phyloP scores from a whole-genome alignment of 2,888 invertebrate species.

The Notodonta ziczac region DNA sequence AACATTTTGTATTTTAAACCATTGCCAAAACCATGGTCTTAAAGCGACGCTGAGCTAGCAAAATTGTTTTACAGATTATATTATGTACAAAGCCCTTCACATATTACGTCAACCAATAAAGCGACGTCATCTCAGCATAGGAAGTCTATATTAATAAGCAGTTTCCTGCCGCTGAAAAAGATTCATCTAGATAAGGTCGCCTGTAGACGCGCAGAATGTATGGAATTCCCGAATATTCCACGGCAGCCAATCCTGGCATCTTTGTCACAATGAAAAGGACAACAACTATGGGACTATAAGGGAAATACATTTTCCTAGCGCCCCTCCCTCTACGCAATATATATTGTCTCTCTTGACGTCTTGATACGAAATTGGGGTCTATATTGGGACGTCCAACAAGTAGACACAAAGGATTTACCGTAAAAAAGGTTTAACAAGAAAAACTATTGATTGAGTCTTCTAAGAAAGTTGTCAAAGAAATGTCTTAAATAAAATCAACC shows the following conservation, averaged over 20 bases:
- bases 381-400: slow-evolving; percentile 27
- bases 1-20: too few species aligned
- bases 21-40: background rate
- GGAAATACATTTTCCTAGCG: slow-evolving; percentile 17
- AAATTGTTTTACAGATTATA: background rate
- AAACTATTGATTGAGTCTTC: background rate
- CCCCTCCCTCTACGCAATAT: slow-evolving; percentile 21
- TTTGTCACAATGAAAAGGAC: slow-evolving; percentile 12
- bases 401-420: background rate
- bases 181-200: slow-evolving; percentile 8
- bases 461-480: background rate
- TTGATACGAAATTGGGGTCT: slow-evolving; percentile 26
- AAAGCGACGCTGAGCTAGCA: background rate
- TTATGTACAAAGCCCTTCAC: background rate
- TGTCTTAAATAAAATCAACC: background rate
- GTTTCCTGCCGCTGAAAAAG: background rate
- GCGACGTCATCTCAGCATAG: background rate
- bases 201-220: slow-evolving; percentile 1
- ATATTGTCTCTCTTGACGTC: slow-evolving; percentile 28
- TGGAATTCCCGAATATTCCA: slow-evolving; percentile 8
- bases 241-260: background rate
- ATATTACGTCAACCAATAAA: background rate
- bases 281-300: slow-evolving; percentile 14
- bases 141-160: background rate
- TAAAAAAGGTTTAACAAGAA: background rate